A percentile compares a stretch with the other conserved stretches of the same genome.
phyloP scores from a whole-genome alignment of 2,113 vertebrate species.

The Neolamprologus ventralis region DNA sequence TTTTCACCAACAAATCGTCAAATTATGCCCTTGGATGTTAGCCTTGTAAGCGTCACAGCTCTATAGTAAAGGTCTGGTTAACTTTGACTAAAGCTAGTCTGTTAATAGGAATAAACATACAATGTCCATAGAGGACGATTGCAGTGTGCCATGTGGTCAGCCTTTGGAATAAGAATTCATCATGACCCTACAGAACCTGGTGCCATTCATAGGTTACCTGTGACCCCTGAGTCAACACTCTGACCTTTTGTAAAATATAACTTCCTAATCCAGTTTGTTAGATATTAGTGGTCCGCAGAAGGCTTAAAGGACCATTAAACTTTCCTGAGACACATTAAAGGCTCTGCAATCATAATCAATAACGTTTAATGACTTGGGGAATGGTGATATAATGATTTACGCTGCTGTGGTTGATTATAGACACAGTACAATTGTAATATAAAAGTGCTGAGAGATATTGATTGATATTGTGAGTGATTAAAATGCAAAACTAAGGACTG shows the following conservation, averaged over 20 bases:
- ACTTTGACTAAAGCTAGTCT: neutral
- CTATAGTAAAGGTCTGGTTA: neutral
- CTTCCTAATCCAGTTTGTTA: neutral
- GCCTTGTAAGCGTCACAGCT: neutral
- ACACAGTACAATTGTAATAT: neutral
- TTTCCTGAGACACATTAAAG: slow-evolving; percentile 22
- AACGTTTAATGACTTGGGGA: slow-evolving; percentile 24
- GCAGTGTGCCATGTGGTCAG: neutral
- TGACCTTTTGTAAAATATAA: neutral
- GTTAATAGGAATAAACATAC: neutral
- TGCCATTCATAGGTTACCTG: neutral
- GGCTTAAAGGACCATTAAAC: slow-evolving; percentile 33
- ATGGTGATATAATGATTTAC: neutral
- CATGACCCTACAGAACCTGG: neutral
- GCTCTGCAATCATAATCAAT: slow-evolving; percentile 37
- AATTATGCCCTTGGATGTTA: neutral
- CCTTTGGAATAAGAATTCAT: neutral
- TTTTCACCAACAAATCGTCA: neutral
- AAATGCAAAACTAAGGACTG: neutral
- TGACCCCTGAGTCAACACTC: neutral
- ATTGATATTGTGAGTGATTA: neutral
- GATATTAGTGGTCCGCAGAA: neutral
- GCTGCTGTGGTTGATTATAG: neutral
- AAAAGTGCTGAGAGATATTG: neutral
- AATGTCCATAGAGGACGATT: neutral